Evolutionary conservation across 2,797 vertebrate genomes (phyloP), one percentile per base, ranked within the genome.

Genomic region (Crocidura indochinensis): DNA sequence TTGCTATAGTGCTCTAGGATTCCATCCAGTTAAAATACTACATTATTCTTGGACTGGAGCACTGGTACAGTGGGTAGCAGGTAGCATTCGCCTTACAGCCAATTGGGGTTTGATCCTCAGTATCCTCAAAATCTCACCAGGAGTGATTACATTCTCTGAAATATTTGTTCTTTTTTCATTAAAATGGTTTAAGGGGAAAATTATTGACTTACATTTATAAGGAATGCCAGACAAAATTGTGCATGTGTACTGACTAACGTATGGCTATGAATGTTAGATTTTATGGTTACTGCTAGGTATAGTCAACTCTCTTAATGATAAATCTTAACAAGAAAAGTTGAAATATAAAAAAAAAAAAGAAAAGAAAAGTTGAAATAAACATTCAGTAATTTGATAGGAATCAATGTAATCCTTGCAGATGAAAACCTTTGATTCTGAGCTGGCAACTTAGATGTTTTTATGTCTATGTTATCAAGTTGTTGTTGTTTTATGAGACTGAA

Each of bases 101-200:
- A 53, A 10, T 15, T 15, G 11, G 51, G 51, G 51, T 53, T 53
- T 53, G 51, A 53, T 53, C 51, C 10, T 15, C 51, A 53, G 51
- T 15, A 53, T 15, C 51, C 17, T 15, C 51, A 3, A 7, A 53
- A 11, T 53, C 51, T 15, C 51, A 53, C 11, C 51, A 12, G 51
- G 51, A 53, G 10, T 53, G 51, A 53, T 53, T 51, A 8, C 49
- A 51, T 14, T 51, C 49, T 51, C 49, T 51, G 51, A 53, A 20
- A 62, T 78, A 64, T 6, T 49, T 51, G 67, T 46, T 71, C 14
- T 72, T 65, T 75, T 87, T 12, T 87, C 82, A 44, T 15, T 91
- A 26, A n/a, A 91, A 60, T 60, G 26, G 20, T 67, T 88, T 79
- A 65, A 60, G n/a, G 62, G 53, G 73, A 62, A 84, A 53, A 85